Evolutionary conservation across 2,113 vertebrate species (phyloP), one percentile per base, ranked within the genome.

Genomic region (Hoplias malabaricus): DNA sequence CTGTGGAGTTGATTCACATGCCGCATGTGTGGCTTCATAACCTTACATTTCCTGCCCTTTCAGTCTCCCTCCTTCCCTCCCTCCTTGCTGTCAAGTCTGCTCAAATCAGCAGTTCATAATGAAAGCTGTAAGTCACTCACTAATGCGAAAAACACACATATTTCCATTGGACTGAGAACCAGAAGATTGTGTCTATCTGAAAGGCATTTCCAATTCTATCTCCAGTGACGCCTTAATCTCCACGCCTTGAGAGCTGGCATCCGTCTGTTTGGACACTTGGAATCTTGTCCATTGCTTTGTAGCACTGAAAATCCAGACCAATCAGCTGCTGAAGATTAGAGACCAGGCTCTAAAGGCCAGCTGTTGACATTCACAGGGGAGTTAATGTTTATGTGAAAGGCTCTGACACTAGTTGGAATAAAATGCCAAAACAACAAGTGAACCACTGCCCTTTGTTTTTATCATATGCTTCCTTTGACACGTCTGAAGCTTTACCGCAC

Each of bases 21-120:
- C 53, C 75, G 43, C 53, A 74, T 74, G 70, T 81, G 80, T 81
- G 79, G 48, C 69, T 71, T 69, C 69, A 34, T 43, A 46, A 16
- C 53, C 33, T 19, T 56, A 53, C n/a, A 57, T 73, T 77, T 73
- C 74, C 69, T 61, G 57, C 31, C 38, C n/a, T 50, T 53, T 34
- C 66, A 25, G 2, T 46, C 14, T 46, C 14, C 19, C 14, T 16
- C 43, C 11, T 14, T 16, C 43, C 19, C 43, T 46, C 43, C 19
- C 43, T 11, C 11, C 14, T 13, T 6, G 29, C 33, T 38, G 61
- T 36, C 33, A 21, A 13, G 11, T 34, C 16, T 19, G 12, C 31
- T 63, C 61, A 8, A 1, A 11, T 59, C 23, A 4, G 34, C 1
- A 27, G 16, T 3, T n/a, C 11, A 71, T n/a, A 14, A 0, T 3